Conservation (phyloP, 2,888 invertebrate species). For the Pelosia muscerda region DNA sequence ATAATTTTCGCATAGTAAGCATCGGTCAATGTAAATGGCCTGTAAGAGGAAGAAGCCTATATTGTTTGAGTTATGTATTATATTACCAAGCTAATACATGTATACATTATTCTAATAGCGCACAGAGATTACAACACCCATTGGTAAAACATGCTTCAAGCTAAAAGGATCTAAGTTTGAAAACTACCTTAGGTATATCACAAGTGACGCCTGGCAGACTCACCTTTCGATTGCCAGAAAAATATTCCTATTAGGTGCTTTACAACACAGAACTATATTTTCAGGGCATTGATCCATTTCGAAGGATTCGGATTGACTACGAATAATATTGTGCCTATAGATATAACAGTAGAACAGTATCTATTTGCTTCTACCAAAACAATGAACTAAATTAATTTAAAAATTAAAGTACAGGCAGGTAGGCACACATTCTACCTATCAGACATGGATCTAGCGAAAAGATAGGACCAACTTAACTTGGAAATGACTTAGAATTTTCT, state of each 20-base stretch:
- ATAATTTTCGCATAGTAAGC: constrained; percentile 67
- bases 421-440: not conserved
- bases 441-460: not conserved
- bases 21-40: constrained; percentile 69
- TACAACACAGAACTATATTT: too few relatives aligned
- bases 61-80: not conserved
- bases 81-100: not conserved
- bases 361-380: not conserved
- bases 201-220: not conserved
- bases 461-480: not conserved
- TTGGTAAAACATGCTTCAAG: not conserved
- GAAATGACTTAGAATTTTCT: not conserved
- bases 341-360: too few relatives aligned
- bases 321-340: not conserved
- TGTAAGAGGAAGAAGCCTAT: constrained; percentile 36
- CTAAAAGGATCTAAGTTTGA: not conserved
- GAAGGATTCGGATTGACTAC: not conserved
- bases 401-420: not conserved
- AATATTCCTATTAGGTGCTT: too few relatives aligned
- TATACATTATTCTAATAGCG: not conserved
- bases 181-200: not conserved
- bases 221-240: not conserved
- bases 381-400: not conserved
- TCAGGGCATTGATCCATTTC: not conserved
- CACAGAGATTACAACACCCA: not conserved